These are phyloP conservation scores for Acanthis flammea DNA, from an alignment of 2,797 vertebrate species.

Conservation along the genomic window DNA sequence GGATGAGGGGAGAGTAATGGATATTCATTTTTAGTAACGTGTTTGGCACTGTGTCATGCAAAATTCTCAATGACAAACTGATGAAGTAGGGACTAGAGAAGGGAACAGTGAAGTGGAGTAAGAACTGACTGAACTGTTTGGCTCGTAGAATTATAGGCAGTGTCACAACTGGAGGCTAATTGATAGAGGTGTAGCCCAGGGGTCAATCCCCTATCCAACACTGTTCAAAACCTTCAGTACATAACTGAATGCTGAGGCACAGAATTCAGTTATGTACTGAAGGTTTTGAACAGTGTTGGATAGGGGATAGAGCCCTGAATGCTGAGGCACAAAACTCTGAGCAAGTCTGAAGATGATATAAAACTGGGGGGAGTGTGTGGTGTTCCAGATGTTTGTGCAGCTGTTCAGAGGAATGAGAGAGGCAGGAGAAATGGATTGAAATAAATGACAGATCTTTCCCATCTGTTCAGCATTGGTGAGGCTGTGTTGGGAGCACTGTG, in stretches of 20 bases:
- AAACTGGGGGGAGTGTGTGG: neutral
- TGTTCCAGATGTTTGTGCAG: neutral
- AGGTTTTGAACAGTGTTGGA: too few species aligned
- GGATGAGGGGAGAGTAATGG: neutral
- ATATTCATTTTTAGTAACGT: neutral
- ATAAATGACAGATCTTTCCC: neutral
- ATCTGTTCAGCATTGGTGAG: neutral
- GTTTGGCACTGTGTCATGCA: neutral
- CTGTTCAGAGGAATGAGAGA: neutral
- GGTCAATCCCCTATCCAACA: neutral
- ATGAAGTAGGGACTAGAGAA: neutral
- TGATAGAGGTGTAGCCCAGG: neutral
- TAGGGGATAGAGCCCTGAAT: neutral
- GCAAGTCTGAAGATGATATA: neutral
- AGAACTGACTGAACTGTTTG: neutral
- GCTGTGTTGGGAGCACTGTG: rapidly evolving
- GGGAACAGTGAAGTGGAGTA: neutral
- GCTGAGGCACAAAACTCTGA: neutral
- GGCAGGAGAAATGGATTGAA: neutral
- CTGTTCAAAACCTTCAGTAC: neutral
- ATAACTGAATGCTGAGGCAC: neutral
- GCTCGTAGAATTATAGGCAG: neutral
- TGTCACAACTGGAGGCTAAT: neutral
- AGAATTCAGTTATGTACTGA: neutral
- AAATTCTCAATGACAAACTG: neutral